Evolutionary conservation across 2,797 vertebrate species (phyloP), one percentile per base, ranked within the genome.

Genomic region (Anniella stebbinsi): DNA sequence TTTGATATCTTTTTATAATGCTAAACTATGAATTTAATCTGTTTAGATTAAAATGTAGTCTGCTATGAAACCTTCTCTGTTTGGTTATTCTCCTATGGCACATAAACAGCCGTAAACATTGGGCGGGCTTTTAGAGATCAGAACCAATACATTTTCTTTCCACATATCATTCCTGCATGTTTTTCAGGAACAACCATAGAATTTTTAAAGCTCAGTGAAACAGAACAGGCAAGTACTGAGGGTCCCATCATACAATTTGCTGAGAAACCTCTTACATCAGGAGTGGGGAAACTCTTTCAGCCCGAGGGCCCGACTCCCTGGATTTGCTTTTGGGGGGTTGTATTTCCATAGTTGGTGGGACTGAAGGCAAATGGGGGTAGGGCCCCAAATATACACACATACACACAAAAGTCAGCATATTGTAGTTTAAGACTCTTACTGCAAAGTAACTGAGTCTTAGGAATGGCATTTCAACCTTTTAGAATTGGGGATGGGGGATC

Each of bases 1-100:
- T 93, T 91, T 95, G 93, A 90, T 96, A 93, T 88, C 90, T 95
- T 96, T 96, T 96, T 92, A 89, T 94, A 94, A 92, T 95, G 92
- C 93, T 96, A 95, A 96, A 96, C 95, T 95, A 95, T 91, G 96
- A 95, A 95, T 95, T 96, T 97, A 96, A 95, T 94, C 94, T 93
- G 93, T 92, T 92, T 96, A 95, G 95, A 97, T 96, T 96, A 96
- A 97, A 97, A 95, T 91, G 93, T 93, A 95, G 85, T 95, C 95
- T 94, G 91, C 84, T 95, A 92, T 93, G 89, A 76, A 90, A 90
- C 67, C 63, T 1, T 0, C 45, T 87, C 1, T 92, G 5, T 13
- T 89, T 18, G 25, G 17, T 80, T 94, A 93, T 94, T 94, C 30
- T 92, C 94, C 86, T 66, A 13, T 28, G 54, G 30, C n/a, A 33